Conservation (phyloP, 2,888 invertebrate species). For the Drosophila anomalata region DNA sequence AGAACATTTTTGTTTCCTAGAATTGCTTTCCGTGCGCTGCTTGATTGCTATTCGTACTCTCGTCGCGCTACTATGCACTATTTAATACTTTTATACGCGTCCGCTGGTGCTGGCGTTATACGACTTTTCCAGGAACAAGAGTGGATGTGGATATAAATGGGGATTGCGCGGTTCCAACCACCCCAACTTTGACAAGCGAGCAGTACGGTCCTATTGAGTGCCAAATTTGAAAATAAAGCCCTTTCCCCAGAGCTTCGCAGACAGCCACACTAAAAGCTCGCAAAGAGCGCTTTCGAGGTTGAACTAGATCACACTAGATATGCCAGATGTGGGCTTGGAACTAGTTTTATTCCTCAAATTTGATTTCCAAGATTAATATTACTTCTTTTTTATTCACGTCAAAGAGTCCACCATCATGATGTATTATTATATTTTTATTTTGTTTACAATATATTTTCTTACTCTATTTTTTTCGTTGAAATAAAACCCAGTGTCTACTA, state of each 20-base stretch:
- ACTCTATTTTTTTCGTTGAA: no score
- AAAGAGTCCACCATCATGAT: no score
- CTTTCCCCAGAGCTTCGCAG: not conserved
- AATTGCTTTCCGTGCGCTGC: slow-evolving; percentile 49
- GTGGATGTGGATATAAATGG: not conserved
- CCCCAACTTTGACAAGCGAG: not conserved
- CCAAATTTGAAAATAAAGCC: not conserved
- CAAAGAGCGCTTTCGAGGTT: slow-evolving; percentile 23
- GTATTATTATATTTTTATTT: no score
- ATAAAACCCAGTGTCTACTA: no score
- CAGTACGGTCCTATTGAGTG: slow-evolving; percentile 3
- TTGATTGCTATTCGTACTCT: not conserved
- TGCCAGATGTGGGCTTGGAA: no score
- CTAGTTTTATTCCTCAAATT: no score
- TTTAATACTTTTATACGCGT: slow-evolving; percentile 49
- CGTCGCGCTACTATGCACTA: not conserved
- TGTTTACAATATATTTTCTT: no score
- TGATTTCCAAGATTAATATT: no score
- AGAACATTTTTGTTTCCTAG: slow-evolving; percentile 73
- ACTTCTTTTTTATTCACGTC: no score
- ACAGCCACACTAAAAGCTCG: slow-evolving; percentile 7
- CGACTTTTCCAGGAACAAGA: slow-evolving; percentile 5
- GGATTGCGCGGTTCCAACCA: not conserved
- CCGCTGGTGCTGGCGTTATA: not conserved
- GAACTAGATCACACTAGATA: no score